A percentile compares a stretch with the other conserved stretches of the same genome.
phyloP scores from a whole-genome alignment of 1,140 invertebrate species.

The Camponotus pennsylvanicus region DNA sequence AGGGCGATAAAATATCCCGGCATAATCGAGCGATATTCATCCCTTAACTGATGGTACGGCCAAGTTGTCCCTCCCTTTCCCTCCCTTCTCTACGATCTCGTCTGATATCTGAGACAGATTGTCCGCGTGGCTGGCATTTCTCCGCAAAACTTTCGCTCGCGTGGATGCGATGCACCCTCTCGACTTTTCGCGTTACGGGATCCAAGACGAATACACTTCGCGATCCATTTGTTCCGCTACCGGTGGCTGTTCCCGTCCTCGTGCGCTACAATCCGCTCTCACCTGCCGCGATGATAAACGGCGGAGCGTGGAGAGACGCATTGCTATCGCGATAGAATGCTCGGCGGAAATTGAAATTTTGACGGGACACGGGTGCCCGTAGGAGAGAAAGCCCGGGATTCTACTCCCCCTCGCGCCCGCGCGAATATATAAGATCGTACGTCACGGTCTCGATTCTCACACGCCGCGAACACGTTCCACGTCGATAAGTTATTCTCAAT shows the following conservation, averaged over 20 bases:
- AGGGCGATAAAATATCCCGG: conserved; percentile 51
- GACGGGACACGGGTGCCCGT: conserved; percentile 74
- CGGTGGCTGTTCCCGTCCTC: conserved; percentile 28
- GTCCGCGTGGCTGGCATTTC: not conserved
- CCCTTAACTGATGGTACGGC: conserved; percentile 42
- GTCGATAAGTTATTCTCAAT: conserved; percentile 82
- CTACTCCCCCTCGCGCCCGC: not conserved
- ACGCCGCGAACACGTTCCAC: conserved; percentile 72
- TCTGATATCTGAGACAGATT: conserved; percentile 48
- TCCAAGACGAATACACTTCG: conserved; percentile 65
- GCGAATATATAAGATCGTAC: conserved; percentile 75
- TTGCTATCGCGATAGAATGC: conserved; percentile 78
- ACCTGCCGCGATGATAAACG: conserved; percentile 76
- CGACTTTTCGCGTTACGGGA: conserved; percentile 26
- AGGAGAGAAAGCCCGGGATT: conserved; percentile 64
- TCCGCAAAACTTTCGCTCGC: conserved; percentile 10
- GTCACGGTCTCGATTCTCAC: conserved; percentile 71
- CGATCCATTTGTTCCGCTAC: conserved; percentile 70
- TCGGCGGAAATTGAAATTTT: conserved; percentile 84
- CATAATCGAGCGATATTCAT: conserved; percentile 53
- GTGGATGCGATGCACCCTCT: not conserved
- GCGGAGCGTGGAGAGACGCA: conserved; percentile 76
- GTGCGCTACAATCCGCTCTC: conserved; percentile 62
- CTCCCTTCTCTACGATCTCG: too few relatives aligned
- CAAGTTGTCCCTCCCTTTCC: conserved; percentile 21